These are phyloP conservation scores for Synergus umbraculus DNA, from an alignment of 2,888 invertebrate genomes.

Conservation along the genomic window DNA sequence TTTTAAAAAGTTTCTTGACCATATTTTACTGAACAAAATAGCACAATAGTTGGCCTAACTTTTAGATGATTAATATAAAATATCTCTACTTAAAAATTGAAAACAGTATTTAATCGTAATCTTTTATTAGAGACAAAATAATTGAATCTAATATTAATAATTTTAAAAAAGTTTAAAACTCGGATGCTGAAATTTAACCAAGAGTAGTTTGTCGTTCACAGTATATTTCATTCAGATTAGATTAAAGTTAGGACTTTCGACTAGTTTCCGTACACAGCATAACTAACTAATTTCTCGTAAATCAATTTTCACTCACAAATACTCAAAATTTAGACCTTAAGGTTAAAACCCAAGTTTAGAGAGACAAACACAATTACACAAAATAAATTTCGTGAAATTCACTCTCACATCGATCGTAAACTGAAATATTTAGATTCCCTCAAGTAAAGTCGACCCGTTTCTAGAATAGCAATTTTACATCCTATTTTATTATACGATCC, in stretches of 20 bases:
- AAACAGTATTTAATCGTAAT: not conserved
- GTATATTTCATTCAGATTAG: slow-evolving; percentile 29
- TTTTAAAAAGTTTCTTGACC: not conserved
- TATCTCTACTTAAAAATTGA: not conserved
- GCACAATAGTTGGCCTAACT: not conserved
- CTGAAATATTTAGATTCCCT: not conserved
- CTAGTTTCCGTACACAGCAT: slow-evolving; percentile 4
- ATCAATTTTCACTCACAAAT: slow-evolving; percentile 22
- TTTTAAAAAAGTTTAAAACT: not conserved
- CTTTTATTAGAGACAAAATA: not conserved
- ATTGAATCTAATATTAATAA: not conserved
- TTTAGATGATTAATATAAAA: not conserved
- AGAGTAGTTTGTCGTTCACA: slow-evolving; percentile 6
- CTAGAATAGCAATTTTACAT: not conserved
- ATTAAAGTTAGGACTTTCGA: slow-evolving; percentile 8
- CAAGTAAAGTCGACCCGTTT: not conserved
- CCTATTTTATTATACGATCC: not conserved
- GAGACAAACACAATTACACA: not conserved
- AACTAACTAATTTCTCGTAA: slow-evolving; percentile 35
- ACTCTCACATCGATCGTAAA: not conserved
- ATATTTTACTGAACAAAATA: not conserved
- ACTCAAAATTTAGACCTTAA: slow-evolving; percentile 2
- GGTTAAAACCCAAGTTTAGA: not conserved
- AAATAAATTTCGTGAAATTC: not conserved
- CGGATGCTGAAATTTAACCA: slow-evolving; percentile 22